Conservation (phyloP, 2,888 invertebrate species). For the Pristionchus mayeri region DNA sequence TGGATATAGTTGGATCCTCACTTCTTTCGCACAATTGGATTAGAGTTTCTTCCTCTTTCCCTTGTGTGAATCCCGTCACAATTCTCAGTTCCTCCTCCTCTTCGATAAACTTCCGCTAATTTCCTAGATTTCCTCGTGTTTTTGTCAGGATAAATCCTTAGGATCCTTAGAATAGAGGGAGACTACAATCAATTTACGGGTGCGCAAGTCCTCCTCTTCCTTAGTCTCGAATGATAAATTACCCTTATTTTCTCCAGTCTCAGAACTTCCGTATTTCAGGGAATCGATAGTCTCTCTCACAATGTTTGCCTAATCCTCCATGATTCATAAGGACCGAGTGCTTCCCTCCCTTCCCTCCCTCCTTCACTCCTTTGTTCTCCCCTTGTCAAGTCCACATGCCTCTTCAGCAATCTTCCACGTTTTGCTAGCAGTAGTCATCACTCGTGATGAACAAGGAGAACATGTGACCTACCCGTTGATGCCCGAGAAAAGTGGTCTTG, state of each 20-base stretch:
- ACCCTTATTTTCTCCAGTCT: not conserved
- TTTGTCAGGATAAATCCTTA: too few species aligned
- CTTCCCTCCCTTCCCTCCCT: not conserved
- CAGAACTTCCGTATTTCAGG: not conserved
- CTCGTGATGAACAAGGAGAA: not conserved
- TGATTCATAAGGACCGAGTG: constrained; percentile 7
- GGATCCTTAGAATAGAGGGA: too few species aligned
- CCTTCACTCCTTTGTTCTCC: not conserved
- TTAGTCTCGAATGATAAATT: not conserved
- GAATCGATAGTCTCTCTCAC: not conserved
- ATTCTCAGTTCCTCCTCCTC: not conserved
- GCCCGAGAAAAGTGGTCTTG: too few species aligned
- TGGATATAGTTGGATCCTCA: not conserved
- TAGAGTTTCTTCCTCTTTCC: not conserved
- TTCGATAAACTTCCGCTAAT: too few species aligned
- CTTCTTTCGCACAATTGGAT: not conserved
- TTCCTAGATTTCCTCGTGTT: too few species aligned
- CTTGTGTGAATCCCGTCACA: not conserved
- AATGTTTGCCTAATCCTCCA: constrained; percentile 17
- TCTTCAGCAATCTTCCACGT: not conserved
- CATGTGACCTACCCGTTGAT: not conserved
- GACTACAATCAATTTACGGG: too few species aligned
- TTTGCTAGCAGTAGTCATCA: not conserved
- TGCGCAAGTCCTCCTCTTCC: not conserved
- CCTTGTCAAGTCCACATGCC: constrained; percentile 7